Conservation (phyloP, 2,888 invertebrate species). For the Hedya salicella region DNA sequence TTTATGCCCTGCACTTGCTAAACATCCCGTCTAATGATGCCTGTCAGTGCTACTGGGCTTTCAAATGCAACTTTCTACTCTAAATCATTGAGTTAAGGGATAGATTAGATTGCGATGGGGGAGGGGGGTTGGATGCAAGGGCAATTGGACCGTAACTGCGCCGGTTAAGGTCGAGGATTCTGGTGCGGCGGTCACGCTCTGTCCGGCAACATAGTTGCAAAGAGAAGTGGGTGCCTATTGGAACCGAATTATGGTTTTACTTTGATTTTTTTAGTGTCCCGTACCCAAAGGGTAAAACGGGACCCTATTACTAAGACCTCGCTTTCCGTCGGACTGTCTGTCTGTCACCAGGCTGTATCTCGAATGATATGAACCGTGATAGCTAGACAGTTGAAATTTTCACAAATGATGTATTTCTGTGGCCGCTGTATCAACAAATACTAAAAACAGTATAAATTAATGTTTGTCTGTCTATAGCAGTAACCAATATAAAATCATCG, state of each 20-base stretch:
- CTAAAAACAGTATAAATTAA: no score
- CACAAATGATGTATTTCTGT: no score
- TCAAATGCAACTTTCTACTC: neutral
- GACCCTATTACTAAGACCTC: no score
- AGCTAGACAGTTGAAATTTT: no score
- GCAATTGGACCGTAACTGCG: neutral
- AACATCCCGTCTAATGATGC: conserved; percentile 34
- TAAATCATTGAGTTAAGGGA: neutral
- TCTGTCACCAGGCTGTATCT: no score
- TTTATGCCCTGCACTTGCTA: conserved; percentile 31
- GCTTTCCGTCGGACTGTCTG: no score
- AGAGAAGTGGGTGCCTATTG: conserved; percentile 18
- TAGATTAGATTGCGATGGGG: neutral
- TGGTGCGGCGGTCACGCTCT: conserved; percentile 3
- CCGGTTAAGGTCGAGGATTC: neutral
- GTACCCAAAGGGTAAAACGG: no score
- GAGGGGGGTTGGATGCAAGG: neutral
- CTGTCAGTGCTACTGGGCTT: conserved; percentile 14
- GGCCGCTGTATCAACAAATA: no score
- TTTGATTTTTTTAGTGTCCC: no score
- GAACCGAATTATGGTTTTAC: neutral
- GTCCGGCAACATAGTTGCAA: conserved; percentile 27
- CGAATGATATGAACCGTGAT: no score
- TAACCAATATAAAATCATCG: no score
- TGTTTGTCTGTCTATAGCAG: no score